Base-by-base conservation (phyloP, 2,113 vertebrate species). In the Sorex araneus region DNA sequence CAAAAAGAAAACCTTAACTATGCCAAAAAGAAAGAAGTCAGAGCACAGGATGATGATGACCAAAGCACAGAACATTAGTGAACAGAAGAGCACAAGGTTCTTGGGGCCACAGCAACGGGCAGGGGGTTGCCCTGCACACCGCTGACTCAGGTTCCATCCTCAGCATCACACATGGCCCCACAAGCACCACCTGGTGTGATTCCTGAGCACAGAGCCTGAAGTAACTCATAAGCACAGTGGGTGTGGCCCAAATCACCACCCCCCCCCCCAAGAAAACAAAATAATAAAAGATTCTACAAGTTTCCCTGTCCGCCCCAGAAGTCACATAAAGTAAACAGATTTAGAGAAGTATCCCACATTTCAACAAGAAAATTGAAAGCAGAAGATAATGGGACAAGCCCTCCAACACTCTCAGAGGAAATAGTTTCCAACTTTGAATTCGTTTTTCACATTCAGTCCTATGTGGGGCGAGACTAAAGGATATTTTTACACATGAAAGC, bases 381-480 rank as follows among this genome's bases (percentile, higher is more conserved):
- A 13, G 67, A 79, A 93, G 57, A 76, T 90, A 86, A 90, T 57
- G 34, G 57, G 69, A 83, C 1, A 36, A 69, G 30, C 23, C 43
- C 77, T 84, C 67, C 21, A 57, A 85, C 78, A 63, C 36, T 47
- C 34, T 83, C 12, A 57, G 45, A 23, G 45, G 89, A 87, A 87
- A 66, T 30, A 2, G 92, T 47, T 57, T 78, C 34, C 89, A 84
- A 76, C 71, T 88, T 92, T 87, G 92, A 89, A 75, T 92, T 76
- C 45, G 45, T 2, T 79, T 92, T 50, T 50, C 10, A 50, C 13
- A 13, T 50, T 77, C 47, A 87, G 34, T 60, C 43, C 23, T 57
- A 70, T 71, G 34, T 60, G 34, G 88, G 32, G 80, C 64, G 8
- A 85, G 8, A 71, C 30, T 75, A 79, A 87, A 32, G 75, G 40